Conservation (phyloP, 2,888 invertebrate genomes). For the Chymomyza procnemis region DNA sequence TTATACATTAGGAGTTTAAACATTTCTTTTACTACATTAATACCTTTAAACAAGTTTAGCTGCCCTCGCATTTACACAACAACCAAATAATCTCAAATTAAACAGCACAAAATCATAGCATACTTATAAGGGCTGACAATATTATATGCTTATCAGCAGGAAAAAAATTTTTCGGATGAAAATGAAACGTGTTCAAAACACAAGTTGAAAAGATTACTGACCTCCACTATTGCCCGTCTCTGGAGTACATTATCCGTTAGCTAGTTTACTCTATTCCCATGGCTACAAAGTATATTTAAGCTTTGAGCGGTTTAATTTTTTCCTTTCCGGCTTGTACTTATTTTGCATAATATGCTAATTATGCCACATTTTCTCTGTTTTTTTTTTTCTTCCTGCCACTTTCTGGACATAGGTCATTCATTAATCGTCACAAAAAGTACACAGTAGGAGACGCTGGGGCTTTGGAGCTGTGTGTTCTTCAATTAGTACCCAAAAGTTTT, state of each 20-base stretch:
- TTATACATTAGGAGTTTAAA: too few species aligned
- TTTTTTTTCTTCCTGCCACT: slow-evolving; percentile 4
- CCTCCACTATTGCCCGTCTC: slow-evolving; percentile 7
- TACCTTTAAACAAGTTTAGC: neutral
- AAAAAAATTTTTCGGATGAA: slow-evolving; percentile 18
- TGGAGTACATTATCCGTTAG: neutral
- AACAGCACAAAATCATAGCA: slow-evolving; percentile 40
- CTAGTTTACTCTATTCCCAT: neutral
- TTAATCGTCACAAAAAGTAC: slow-evolving; percentile 31
- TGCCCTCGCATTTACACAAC: too few species aligned
- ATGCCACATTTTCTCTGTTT: slow-evolving; percentile 27
- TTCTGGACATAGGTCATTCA: slow-evolving; percentile 49
- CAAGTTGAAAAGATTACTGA: slow-evolving; percentile 32
- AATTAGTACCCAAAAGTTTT: slow-evolving; percentile 33
- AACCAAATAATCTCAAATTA: neutral
- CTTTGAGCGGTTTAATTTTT: slow-evolving; percentile 11
- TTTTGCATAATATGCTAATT: slow-evolving; percentile 64
- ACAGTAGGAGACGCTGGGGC: slow-evolving; percentile 6
- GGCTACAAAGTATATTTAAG: slow-evolving; percentile 9
- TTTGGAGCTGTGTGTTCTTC: slow-evolving; percentile 31
- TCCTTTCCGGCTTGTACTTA: slow-evolving; percentile 28
- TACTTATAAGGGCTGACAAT: slow-evolving; percentile 47
- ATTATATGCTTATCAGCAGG: slow-evolving; percentile 26
- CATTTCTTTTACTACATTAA: too few species aligned
- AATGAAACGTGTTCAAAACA: slow-evolving; percentile 49